Conservation (phyloP, 2,888 invertebrate genomes). For the Drosophila anomalipes region DNA sequence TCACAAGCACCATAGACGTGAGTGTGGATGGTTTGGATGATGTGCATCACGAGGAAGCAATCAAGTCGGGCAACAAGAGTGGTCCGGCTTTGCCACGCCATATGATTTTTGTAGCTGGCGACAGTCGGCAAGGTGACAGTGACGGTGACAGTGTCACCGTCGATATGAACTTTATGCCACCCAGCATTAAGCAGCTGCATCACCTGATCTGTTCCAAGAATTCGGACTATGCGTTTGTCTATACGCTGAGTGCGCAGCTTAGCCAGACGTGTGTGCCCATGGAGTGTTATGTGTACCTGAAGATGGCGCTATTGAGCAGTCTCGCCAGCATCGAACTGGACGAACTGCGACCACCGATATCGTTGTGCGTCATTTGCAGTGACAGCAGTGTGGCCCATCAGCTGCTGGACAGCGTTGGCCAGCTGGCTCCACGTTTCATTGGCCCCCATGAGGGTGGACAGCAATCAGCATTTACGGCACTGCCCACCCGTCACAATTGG, state of each 20-base stretch:
- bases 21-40: not conserved
- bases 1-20: not conserved
- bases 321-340: slow-evolving; percentile 83
- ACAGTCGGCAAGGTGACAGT: not conserved
- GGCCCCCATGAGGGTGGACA: slow-evolving; percentile 77
- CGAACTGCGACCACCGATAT: slow-evolving; percentile 77
- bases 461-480: slow-evolving; percentile 22
- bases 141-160: not conserved
- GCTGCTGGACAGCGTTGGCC: slow-evolving; percentile 78
- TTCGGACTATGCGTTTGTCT: slow-evolving; percentile 85
- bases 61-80: too few species aligned
- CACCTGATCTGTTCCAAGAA: slow-evolving; percentile 69
- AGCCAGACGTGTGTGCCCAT: slow-evolving; percentile 84
- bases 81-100: slow-evolving; percentile 1
- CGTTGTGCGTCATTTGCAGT: slow-evolving; percentile 79
- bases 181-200: slow-evolving; percentile 70
- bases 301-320: slow-evolving; percentile 85
- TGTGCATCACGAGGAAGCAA: too few species aligned
- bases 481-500: slow-evolving; percentile 69
- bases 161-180: slow-evolving; percentile 62
- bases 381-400: slow-evolving; percentile 77
- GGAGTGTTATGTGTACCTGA: slow-evolving; percentile 85
- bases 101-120: slow-evolving; percentile 26
- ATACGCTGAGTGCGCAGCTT: slow-evolving; percentile 84
- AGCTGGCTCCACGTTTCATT: slow-evolving; percentile 81